phyloP scores from a whole-genome alignment of 2,113 vertebrate genomes.

The Potamarius usumacintae region DNA sequence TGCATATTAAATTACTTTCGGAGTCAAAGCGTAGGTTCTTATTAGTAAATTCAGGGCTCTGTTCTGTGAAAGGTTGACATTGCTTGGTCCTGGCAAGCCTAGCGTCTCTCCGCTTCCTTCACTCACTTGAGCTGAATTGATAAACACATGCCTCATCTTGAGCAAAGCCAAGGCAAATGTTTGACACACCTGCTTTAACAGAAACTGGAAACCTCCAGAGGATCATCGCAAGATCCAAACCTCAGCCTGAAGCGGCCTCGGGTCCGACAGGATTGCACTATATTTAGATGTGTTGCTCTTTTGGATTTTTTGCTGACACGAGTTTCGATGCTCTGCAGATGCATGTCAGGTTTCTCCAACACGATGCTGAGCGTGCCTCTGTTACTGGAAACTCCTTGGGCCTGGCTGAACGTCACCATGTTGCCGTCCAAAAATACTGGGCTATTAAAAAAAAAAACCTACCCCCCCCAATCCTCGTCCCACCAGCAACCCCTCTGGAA shows the following conservation, averaged over 20 bases:
- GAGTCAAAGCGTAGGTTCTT: constrained; percentile 39
- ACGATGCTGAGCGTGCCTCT: constrained; percentile 52
- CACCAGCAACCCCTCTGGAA: constrained; percentile 61
- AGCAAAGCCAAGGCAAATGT: constrained; percentile 78
- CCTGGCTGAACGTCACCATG: constrained; percentile 63
- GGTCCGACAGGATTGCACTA: constrained; percentile 45
- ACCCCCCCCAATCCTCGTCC: constrained; percentile 30
- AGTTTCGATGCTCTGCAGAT: constrained; percentile 29
- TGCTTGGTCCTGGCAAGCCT: constrained; percentile 45
- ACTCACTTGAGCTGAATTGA: constrained; percentile 63
- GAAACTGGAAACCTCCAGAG: constrained; percentile 75
- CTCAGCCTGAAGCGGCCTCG: constrained; percentile 40
- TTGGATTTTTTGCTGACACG: constrained; percentile 44
- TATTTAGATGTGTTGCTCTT: constrained; percentile 52
- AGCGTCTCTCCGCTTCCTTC: constrained; percentile 53
- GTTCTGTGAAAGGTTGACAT: constrained; percentile 36
- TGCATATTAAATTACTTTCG: constrained; percentile 45
- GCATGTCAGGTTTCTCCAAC: constrained; percentile 46
- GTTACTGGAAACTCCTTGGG: constrained; percentile 73
- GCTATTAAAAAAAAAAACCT: constrained; percentile 44
- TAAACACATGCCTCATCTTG: constrained; percentile 74
- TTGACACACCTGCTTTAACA: constrained; percentile 79
- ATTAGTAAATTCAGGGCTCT: constrained; percentile 49
- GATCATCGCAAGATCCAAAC: constrained; percentile 61
- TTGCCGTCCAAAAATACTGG: constrained; percentile 57